phyloP scores from a whole-genome alignment of 2,113 vertebrate species.

The Mustela lutreola region DNA sequence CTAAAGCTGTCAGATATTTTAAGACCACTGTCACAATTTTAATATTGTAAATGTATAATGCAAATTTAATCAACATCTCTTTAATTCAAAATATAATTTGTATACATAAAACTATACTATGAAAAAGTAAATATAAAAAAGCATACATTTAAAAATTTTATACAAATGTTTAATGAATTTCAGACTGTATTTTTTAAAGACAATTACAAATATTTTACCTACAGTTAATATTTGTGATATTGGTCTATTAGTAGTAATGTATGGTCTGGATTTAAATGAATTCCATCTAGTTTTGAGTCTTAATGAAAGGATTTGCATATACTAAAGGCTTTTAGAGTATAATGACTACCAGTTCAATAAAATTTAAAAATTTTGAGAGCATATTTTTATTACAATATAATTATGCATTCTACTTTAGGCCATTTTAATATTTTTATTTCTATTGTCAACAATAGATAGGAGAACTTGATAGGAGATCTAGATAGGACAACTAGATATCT shows the following conservation, averaged over 20 bases:
- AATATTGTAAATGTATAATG: neutral
- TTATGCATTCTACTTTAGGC: neutral
- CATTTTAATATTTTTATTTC: slow-evolving; percentile 33
- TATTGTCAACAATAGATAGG: neutral
- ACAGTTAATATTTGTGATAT: neutral
- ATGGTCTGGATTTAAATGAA: neutral
- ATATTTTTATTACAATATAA: neutral
- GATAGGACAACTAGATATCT: neutral
- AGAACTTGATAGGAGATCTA: neutral
- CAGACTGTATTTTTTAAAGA: neutral
- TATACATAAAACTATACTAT: slow-evolving; percentile 27
- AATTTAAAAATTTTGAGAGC: neutral
- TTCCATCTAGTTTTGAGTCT: neutral
- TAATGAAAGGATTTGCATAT: neutral
- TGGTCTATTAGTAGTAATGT: neutral
- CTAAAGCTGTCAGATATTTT: neutral
- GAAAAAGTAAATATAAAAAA: neutral
- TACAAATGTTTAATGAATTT: neutral
- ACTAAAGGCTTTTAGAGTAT: neutral
- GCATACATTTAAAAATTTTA: neutral
- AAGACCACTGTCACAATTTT: neutral
- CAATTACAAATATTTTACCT: slow-evolving; percentile 1
- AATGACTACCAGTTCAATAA: slow-evolving; percentile 30
- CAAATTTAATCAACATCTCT: neutral
- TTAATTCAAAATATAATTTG: neutral